Percentiles rank a stretch among this genome's conserved stretches.
phyloP scores from a whole-genome alignment of 2,113 vertebrate species.

The Sturnira hondurensis region DNA sequence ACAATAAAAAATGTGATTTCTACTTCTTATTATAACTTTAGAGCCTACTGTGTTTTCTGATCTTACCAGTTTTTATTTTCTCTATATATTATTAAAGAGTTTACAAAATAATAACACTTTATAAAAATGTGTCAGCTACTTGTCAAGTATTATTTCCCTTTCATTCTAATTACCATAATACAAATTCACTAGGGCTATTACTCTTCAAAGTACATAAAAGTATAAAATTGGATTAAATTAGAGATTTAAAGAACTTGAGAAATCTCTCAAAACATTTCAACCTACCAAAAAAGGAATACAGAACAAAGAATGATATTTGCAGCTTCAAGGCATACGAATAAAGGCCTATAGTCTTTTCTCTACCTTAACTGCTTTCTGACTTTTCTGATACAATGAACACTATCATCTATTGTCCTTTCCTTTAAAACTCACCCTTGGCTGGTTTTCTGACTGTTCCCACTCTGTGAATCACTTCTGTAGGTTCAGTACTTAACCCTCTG shows the following conservation, averaged over 20 bases:
- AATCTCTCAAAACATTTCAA: slow-evolving; percentile 30
- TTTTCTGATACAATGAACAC: slow-evolving; percentile 5
- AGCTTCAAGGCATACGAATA: slow-evolving; percentile 6
- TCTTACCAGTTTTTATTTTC: background rate
- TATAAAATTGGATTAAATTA: background rate
- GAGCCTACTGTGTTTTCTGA: background rate
- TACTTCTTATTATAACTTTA: background rate
- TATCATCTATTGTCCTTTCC: background rate
- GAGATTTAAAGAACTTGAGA: slow-evolving; percentile 31
- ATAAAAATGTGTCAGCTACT: background rate
- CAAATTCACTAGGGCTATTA: background rate
- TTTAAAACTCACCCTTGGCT: background rate
- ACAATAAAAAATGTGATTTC: slow-evolving; percentile 1
- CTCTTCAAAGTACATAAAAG: background rate
- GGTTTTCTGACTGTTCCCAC: background rate
- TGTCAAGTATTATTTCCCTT: background rate
- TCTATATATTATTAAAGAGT: background rate
- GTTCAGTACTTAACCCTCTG: background rate
- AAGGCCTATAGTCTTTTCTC: background rate
- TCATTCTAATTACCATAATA: background rate
- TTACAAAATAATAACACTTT: background rate
- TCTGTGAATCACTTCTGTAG: background rate
- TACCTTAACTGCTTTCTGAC: background rate
- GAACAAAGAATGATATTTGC: slow-evolving; percentile 13
- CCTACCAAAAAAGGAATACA: slow-evolving; percentile 1